phyloP scores from a whole-genome alignment of 2,888 invertebrate species.

The Parelbella ahira region DNA sequence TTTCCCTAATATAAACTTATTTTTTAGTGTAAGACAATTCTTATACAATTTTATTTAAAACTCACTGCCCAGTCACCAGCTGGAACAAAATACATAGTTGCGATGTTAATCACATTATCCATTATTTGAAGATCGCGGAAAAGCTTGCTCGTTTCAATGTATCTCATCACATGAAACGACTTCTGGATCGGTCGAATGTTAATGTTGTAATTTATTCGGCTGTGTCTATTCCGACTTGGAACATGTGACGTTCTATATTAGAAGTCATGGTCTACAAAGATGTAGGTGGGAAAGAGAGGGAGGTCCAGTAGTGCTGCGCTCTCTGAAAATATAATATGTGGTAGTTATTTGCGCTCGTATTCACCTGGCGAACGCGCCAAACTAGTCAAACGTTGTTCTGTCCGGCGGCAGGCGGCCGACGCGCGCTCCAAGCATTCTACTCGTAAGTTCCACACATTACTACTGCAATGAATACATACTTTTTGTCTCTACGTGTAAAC shows the following conservation, averaged over 20 bases:
- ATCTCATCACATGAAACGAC: slow-evolving; percentile 18
- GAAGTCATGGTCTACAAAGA: slow-evolving; percentile 30
- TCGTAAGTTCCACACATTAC: slow-evolving; percentile 48
- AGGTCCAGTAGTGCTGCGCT: slow-evolving; percentile 49
- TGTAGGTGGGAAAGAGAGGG: slow-evolving; percentile 40
- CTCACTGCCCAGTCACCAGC: no score
- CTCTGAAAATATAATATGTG: slow-evolving; percentile 66
- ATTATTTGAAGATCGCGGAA: slow-evolving; percentile 18
- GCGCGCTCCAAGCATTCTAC: slow-evolving; percentile 39
- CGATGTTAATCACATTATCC: slow-evolving; percentile 10
- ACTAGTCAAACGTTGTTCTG: slow-evolving; percentile 56
- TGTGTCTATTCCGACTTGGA: slow-evolving; percentile 16
- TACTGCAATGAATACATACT: slow-evolving; percentile 10
- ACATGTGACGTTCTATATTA: slow-evolving; percentile 21
- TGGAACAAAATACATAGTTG: no score
- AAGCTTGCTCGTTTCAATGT: slow-evolving; percentile 15
- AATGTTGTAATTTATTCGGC: slow-evolving; percentile 13
- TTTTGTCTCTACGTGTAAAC: slow-evolving; percentile 28
- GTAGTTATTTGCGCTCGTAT: slow-evolving; percentile 54
- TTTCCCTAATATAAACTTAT: no score
- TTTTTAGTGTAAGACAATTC: no score
- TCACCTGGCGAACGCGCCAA: slow-evolving; percentile 62
- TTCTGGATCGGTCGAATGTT: slow-evolving; percentile 20
- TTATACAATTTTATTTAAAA: no score
- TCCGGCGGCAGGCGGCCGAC: slow-evolving; percentile 42